phyloP scores from a whole-genome alignment of 2,888 invertebrate genomes.

The Lasioglossum calceatum region DNA sequence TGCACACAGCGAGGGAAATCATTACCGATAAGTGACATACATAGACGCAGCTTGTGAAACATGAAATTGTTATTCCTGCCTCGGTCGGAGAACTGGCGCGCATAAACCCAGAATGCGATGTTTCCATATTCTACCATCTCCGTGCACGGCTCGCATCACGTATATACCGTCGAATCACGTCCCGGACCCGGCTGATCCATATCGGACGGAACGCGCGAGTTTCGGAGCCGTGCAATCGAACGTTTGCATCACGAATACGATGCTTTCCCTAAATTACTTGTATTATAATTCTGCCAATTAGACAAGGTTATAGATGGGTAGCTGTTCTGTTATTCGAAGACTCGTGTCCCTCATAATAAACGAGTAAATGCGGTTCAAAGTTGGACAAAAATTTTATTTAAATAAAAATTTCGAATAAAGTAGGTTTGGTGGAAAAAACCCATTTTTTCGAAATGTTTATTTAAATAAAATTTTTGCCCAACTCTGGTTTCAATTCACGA shows the following conservation, averaged over 20 bases:
- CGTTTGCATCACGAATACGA: constrained; percentile 58
- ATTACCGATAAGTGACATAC: neutral
- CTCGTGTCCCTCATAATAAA: too few relatives aligned
- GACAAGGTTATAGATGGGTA: neutral
- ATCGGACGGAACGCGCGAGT: constrained; percentile 62
- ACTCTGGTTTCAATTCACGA: too few relatives aligned
- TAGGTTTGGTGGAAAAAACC: too few relatives aligned
- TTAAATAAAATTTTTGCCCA: too few relatives aligned
- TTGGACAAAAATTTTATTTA: too few relatives aligned
- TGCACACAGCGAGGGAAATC: neutral
- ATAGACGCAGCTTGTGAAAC: constrained; percentile 68
- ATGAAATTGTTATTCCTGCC: constrained; percentile 83
- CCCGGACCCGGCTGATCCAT: constrained; percentile 58
- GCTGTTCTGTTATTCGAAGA: neutral
- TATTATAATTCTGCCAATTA: neutral
- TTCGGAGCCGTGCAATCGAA: constrained; percentile 57
- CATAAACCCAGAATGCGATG: constrained; percentile 82
- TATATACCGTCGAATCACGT: constrained; percentile 58
- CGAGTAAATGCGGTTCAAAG: too few relatives aligned
- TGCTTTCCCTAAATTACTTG: constrained; percentile 57
- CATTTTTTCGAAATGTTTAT: too few relatives aligned
- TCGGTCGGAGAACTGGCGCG: constrained; percentile 74
- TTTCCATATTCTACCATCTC: constrained; percentile 72
- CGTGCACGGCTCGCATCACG: constrained; percentile 41
- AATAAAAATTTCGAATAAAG: too few relatives aligned